Percentiles rank a stretch among this genome's conserved stretches.
phyloP scores from a whole-genome alignment of 1,140 invertebrate genomes.

The Brachionus calyciflorus region DNA sequence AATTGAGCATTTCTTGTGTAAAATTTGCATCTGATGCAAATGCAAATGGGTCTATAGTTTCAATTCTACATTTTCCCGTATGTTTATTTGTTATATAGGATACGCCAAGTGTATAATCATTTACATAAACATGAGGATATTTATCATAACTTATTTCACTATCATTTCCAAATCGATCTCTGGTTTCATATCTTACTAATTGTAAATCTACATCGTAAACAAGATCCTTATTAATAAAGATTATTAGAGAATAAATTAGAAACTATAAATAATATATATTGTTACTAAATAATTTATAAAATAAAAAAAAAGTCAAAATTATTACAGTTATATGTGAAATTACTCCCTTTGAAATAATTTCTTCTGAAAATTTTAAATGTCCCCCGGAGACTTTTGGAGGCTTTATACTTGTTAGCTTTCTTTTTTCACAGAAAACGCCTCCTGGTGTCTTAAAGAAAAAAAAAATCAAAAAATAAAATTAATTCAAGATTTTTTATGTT shows the following conservation, averaged over 20 bases:
- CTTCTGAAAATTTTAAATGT: constrained; percentile 29
- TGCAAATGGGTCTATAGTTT: constrained; percentile 11
- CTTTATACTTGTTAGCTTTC: not conserved
- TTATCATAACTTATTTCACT: not conserved
- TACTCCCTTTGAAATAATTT: constrained; percentile 18
- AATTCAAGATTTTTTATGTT: not conserved
- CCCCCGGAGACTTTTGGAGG: not conserved
- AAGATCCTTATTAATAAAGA: not conserved
- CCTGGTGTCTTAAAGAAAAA: not conserved
- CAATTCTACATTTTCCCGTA: not conserved
- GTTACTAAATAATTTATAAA: not conserved
- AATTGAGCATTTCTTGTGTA: constrained; percentile 1
- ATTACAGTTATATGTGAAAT: constrained; percentile 25
- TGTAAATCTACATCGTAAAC: not conserved
- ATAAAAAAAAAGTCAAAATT: not conserved
- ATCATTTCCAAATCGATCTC: not conserved
- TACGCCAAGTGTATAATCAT: constrained; percentile 39
- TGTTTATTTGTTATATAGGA: constrained; percentile 25
- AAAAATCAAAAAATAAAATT: not conserved
- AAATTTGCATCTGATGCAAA: constrained; percentile 14
- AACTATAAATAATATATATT: not conserved
- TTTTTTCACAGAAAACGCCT: constrained; percentile 1
- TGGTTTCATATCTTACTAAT: constrained; percentile 25
- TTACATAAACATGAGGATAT: constrained; percentile 12
- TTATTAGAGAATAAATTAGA: not conserved